phyloP scores from a whole-genome alignment of 2,888 invertebrate genomes.

The Capitulum mitella region DNA sequence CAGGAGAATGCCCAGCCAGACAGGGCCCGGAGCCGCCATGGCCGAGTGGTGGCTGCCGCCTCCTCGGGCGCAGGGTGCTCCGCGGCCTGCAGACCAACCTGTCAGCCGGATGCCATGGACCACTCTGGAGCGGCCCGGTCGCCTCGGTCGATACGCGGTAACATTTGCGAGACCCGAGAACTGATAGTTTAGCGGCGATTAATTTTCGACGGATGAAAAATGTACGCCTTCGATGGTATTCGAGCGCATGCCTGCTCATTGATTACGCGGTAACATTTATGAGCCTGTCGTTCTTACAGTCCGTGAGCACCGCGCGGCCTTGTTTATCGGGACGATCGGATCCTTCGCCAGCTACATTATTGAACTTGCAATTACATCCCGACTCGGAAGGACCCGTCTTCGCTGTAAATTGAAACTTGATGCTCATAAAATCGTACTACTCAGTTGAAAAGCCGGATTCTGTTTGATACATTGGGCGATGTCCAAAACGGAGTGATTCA shows the following conservation, averaged over 20 bases:
- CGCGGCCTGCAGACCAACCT: not conserved
- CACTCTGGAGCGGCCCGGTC: not conserved
- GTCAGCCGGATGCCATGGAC: not conserved
- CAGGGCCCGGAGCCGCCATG: not conserved
- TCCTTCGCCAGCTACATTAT: not conserved
- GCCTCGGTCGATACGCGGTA: not conserved
- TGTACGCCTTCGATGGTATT: not conserved
- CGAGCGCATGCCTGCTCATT: not conserved
- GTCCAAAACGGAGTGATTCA: too few relatives aligned
- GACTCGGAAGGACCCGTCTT: too few relatives aligned
- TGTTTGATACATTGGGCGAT: too few relatives aligned
- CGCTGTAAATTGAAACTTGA: too few relatives aligned
- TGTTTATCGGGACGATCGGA: not conserved
- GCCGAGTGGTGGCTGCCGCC: too few relatives aligned
- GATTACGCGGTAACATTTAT: not conserved
- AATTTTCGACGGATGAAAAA: not conserved
- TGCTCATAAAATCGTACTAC: too few relatives aligned
- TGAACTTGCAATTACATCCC: not conserved
- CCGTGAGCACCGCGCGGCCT: not conserved
- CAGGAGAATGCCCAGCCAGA: not conserved
- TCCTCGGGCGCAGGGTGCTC: too few relatives aligned
- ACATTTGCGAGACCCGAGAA: not conserved
- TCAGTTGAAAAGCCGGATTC: too few relatives aligned
- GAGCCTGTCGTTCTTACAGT: not conserved
- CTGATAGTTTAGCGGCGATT: constrained; percentile 1